Conservation (phyloP, 2,113 vertebrate genomes). For the Phyllostomus hastatus region DNA sequence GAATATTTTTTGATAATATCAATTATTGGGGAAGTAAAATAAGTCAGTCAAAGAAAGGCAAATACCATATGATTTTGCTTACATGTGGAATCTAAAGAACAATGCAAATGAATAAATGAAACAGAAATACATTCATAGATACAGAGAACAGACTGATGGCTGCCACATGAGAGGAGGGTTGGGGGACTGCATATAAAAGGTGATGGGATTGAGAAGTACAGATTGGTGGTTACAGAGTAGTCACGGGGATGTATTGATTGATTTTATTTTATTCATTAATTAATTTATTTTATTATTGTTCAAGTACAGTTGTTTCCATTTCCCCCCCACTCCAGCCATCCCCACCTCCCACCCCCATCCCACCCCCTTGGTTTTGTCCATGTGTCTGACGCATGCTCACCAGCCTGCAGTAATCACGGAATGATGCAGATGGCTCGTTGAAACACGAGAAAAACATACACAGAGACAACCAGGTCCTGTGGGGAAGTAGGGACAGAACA, state of each 20-base stretch:
- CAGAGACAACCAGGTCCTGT: no score
- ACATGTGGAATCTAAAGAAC: neutral
- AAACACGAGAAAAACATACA: no score
- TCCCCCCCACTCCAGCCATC: no score
- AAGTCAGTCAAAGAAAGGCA: neutral
- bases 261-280: no score
- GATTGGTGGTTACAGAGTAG: neutral
- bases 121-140: neutral
- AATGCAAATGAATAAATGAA: neutral
- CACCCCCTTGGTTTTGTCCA: no score
- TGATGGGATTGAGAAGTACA: neutral
- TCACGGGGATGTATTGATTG: neutral
- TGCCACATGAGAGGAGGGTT: neutral
- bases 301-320: no score
- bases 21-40: neutral
- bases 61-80: neutral
- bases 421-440: no score
- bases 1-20: conserved; percentile 26
- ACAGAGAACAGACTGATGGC: neutral
- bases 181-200: neutral
- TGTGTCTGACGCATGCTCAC: no score
- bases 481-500: no score
- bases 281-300: no score
- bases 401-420: no score
- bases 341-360: no score